Evolutionary conservation across 2,113 vertebrate species (phyloP).

Genomic region (Todiramphus saurophagus): DNA sequence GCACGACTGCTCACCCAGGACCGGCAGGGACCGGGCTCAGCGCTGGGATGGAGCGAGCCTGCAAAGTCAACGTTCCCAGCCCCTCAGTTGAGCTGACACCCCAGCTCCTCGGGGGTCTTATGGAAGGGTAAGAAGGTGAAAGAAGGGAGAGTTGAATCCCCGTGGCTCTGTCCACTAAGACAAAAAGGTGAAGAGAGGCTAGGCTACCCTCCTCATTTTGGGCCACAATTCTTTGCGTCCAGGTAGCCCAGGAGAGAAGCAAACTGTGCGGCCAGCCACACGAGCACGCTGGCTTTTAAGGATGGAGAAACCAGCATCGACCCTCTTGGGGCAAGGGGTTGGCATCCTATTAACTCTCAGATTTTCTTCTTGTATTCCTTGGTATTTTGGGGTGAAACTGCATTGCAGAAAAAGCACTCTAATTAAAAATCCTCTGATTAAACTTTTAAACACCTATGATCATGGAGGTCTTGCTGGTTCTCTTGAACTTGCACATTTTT

Average conservation of each 20-base stretch:
- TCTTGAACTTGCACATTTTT: background rate
- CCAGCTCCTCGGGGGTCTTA: background rate
- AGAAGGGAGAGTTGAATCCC: background rate
- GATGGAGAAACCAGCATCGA: rapidly evolving
- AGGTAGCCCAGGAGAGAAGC: background rate
- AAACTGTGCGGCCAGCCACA: background rate
- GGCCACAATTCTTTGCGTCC: background rate
- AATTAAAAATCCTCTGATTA: conserved; percentile 6
- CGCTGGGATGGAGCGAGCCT: background rate
- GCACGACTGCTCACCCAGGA: rapidly evolving
- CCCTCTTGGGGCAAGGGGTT: background rate
- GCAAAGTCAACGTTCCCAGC: background rate
- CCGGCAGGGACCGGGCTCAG: rapidly evolving
- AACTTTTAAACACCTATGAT: background rate
- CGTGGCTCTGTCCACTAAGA: background rate
- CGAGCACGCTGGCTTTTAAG: background rate
- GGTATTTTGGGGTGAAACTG: background rate
- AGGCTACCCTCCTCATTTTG: background rate
- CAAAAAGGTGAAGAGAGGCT: background rate
- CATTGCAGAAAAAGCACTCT: background rate
- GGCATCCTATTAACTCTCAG: background rate
- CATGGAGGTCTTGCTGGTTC: background rate
- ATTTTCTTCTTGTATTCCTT: background rate
- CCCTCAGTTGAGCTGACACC: rapidly evolving
- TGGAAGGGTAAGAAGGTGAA: background rate